phyloP scores from a whole-genome alignment of 2,797 vertebrate genomes.

The Arrhamphus sclerolepis region DNA sequence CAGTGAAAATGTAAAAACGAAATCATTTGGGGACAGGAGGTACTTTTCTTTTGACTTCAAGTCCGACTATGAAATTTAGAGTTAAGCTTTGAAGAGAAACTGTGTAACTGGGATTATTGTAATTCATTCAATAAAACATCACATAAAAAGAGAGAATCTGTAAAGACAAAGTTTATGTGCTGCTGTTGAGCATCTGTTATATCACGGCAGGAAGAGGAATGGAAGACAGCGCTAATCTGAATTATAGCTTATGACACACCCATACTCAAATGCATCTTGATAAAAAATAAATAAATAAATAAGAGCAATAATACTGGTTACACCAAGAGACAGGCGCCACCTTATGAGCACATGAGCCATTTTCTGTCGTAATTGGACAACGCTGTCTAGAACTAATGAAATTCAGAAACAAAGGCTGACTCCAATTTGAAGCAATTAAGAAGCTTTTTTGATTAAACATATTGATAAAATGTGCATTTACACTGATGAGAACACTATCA shows the following conservation, averaged over 20 bases:
- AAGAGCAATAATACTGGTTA: constrained; percentile 11
- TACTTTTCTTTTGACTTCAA: no score
- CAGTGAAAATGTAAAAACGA: no score
- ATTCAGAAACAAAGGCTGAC: constrained; percentile 49
- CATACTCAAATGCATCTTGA: constrained; percentile 6
- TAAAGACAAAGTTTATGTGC: constrained; percentile 5
- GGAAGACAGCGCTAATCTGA: constrained; percentile 6
- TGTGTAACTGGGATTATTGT: no score
- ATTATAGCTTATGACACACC: constrained; percentile 15
- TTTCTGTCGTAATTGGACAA: constrained; percentile 10
- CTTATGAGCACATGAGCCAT: constrained; percentile 14
- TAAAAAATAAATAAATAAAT: constrained; percentile 19
- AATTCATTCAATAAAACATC: no score
- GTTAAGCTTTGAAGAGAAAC: no score
- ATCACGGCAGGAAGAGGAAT: background rate
- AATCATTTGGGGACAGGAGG: no score
- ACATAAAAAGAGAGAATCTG: no score
- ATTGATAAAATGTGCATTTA: constrained; percentile 69
- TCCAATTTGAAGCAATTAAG: constrained; percentile 63
- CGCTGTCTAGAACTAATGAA: constrained; percentile 54
- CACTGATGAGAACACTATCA: constrained; percentile 43
- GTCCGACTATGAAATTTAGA: no score
- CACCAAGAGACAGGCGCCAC: background rate
- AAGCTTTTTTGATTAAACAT: constrained; percentile 64
- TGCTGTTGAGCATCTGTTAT: background rate